A percentile compares a stretch with the other conserved stretches of the same genome.
These are phyloP conservation scores for Alfaro cultratus DNA, from an alignment of 2,797 vertebrate genomes.

Conservation along the genomic window DNA sequence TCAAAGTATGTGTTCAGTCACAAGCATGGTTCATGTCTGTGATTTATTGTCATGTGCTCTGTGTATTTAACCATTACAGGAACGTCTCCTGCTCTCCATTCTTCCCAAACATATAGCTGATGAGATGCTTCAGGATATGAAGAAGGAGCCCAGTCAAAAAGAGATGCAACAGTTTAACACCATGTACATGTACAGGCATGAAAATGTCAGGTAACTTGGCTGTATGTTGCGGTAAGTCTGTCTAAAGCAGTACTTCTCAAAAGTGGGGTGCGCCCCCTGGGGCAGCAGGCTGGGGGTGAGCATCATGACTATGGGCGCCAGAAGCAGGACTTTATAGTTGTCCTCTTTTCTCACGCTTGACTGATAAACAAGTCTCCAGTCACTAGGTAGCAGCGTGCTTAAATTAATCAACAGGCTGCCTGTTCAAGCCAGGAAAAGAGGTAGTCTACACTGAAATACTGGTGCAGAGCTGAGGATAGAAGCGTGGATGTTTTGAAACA, in stretches of 20 bases:
- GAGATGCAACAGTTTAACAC: constrained; percentile 98
- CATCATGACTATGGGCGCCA: no score
- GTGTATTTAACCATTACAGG: constrained; percentile 73
- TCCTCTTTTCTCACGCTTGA: no score
- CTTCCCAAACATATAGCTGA: constrained; percentile 96
- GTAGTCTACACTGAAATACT: no score
- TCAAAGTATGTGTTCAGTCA: not conserved
- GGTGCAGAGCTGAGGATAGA: no score
- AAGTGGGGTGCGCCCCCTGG: no score
- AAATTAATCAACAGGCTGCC: no score
- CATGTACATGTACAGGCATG: constrained; percentile 98
- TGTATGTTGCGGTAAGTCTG: not conserved
- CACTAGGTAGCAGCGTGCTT: no score
- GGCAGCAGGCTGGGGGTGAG: no score
- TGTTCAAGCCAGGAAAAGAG: no score
- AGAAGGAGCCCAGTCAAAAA: constrained; percentile 94
- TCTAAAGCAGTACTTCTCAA: not conserved
- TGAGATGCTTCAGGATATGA: constrained; percentile 98
- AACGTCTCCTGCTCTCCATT: constrained; percentile 93
- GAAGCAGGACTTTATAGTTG: no score
- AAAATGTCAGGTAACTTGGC: constrained; percentile 90
- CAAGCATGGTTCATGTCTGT: not conserved
- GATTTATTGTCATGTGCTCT: not conserved
- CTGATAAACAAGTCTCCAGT: no score
- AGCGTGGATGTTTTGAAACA: no score